These are phyloP conservation scores for Patella pellucida DNA, from an alignment of 2,888 invertebrate species.

Conservation along the genomic window DNA sequence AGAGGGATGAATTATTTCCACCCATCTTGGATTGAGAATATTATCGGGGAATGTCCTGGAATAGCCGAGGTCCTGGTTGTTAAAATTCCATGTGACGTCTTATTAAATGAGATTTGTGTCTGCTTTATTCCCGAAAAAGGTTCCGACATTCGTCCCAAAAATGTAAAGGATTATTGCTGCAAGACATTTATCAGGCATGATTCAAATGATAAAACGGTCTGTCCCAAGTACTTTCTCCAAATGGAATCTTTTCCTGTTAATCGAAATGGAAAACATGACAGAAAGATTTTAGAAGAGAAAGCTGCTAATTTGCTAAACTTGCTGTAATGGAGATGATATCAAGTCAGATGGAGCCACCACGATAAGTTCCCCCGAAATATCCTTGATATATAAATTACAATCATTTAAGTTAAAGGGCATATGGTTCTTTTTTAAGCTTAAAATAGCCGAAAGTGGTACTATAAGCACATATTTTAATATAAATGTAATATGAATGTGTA, in stretches of 20 bases:
- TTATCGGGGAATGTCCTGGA: conserved; percentile 20
- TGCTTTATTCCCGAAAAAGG: conserved; percentile 13
- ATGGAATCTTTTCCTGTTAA: background rate
- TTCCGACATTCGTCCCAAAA: background rate
- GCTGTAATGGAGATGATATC: too few species aligned
- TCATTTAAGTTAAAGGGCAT: too few species aligned
- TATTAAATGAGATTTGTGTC: conserved; percentile 23
- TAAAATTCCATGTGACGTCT: conserved; percentile 16
- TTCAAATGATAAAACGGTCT: background rate
- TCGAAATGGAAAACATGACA: background rate
- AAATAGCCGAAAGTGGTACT: too few species aligned
- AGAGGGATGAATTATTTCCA: conserved; percentile 22
- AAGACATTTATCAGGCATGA: conserved; percentile 12
- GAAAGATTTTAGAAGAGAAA: background rate
- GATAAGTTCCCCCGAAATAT: too few species aligned
- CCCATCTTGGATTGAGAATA: conserved; percentile 22
- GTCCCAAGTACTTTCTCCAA: background rate
- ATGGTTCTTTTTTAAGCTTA: too few species aligned
- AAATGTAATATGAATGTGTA: too few species aligned
- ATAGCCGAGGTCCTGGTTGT: conserved; percentile 17
- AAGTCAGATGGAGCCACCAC: too few species aligned
- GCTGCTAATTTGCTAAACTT: conserved; percentile 12
- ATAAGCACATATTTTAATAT: too few species aligned
- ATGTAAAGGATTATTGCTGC: conserved; percentile 8
- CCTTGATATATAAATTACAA: too few species aligned